Conservation (phyloP, 2,888 invertebrate genomes). For the Hoplodrina blanda region DNA sequence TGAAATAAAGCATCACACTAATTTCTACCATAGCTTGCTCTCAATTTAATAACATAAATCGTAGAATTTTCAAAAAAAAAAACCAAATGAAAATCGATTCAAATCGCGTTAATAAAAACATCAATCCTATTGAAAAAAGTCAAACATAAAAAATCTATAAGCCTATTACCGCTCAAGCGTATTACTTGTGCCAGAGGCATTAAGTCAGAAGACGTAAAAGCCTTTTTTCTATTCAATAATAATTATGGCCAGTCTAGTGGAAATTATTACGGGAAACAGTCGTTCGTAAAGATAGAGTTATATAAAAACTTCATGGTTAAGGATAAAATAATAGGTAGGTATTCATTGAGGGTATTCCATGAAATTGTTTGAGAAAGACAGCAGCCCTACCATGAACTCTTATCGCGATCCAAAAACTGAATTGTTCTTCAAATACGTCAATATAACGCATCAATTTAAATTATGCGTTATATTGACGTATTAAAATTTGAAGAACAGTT, state of each 20-base stretch:
- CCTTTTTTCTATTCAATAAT: slow-evolving; percentile 66
- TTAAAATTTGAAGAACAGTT: no score
- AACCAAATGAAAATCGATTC: not conserved
- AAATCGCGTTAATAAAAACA: not conserved
- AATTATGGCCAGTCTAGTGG: slow-evolving; percentile 67
- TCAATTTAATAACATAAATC: no score
- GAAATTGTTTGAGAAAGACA: not conserved
- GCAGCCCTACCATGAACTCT: no score
- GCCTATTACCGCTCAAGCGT: slow-evolving; percentile 36
- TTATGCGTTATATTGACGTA: no score
- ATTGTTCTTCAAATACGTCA: no score
- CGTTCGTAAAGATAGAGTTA: slow-evolving; percentile 2
- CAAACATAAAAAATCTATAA: slow-evolving; percentile 1
- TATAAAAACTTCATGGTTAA: slow-evolving; percentile 28
- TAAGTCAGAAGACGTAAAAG: slow-evolving; percentile 41
- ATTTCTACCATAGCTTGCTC: no score
- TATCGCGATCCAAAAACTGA: no score
- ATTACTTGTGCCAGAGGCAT: slow-evolving; percentile 45
- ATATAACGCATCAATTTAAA: no score
- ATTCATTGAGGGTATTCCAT: not conserved
- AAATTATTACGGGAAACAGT: slow-evolving; percentile 65
- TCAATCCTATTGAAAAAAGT: not conserved
- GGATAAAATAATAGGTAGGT: not conserved
- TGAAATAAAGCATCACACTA: no score
- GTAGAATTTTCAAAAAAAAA: not conserved